These are phyloP conservation scores for Takifugu flavidus DNA, from an alignment of 2,113 vertebrate genomes.

Conservation along the genomic window DNA sequence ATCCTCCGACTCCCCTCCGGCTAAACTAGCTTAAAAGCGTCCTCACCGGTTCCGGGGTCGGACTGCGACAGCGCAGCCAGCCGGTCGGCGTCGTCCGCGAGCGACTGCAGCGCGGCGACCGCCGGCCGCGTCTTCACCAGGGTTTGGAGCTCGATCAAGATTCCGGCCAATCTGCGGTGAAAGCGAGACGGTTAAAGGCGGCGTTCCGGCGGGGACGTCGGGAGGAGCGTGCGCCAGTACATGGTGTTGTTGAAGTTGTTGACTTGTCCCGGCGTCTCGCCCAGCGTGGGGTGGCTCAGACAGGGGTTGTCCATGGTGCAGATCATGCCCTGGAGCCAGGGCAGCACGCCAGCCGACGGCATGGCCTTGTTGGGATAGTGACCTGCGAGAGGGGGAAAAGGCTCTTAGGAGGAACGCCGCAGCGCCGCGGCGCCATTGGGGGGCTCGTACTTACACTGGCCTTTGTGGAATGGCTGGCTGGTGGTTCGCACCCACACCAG, in stretches of 20 bases:
- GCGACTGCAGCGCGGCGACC: slow-evolving; percentile 42
- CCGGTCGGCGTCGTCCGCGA: slow-evolving; percentile 58
- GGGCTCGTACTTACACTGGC: slow-evolving; percentile 87
- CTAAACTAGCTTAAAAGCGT: neutral
- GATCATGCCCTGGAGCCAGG: slow-evolving; percentile 94
- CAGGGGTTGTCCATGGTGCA: slow-evolving; percentile 95
- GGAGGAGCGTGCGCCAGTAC: slow-evolving; percentile 60
- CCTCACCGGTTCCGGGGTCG: slow-evolving; percentile 42
- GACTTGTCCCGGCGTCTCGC: slow-evolving; percentile 90
- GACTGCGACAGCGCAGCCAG: slow-evolving; percentile 56
- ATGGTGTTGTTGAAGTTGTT: slow-evolving; percentile 95
- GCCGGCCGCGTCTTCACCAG: slow-evolving; percentile 54
- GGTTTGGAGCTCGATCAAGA: slow-evolving; percentile 69
- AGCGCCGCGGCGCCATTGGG: too few species aligned
- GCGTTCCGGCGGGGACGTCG: too few species aligned
- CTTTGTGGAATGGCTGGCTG: slow-evolving; percentile 84
- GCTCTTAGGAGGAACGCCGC: neutral
- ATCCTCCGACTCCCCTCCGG: neutral
- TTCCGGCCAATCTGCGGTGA: slow-evolving; percentile 56
- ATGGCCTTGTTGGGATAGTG: slow-evolving; percentile 98
- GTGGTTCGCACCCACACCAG: slow-evolving; percentile 88
- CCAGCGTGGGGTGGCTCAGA: slow-evolving; percentile 86
- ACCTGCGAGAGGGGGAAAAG: slow-evolving; percentile 67
- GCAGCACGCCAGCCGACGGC: slow-evolving; percentile 93
- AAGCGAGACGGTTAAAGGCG: too few species aligned